Evolutionary conservation across 2,888 invertebrate species (phyloP).

Genomic region (Campoplex capitator): DNA sequence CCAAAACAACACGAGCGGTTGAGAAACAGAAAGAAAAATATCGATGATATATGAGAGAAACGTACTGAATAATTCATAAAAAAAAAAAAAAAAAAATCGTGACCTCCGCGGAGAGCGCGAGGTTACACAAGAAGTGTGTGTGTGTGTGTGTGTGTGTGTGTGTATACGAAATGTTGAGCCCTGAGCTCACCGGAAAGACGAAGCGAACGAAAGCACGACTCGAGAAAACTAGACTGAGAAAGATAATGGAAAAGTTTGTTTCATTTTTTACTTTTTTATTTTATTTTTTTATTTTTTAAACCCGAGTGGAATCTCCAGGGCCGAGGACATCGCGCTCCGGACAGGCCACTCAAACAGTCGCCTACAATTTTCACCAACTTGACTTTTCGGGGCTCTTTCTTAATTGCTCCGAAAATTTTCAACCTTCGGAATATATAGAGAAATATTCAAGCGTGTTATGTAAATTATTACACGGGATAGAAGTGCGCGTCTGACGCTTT

Average conservation of each 20-base stretch:
- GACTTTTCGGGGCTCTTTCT: slow-evolving; percentile 52
- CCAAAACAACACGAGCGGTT: not conserved
- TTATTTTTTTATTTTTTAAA: slow-evolving; percentile 13
- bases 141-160: too few species aligned
- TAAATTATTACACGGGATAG: slow-evolving; percentile 31
- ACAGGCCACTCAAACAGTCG: slow-evolving; percentile 31
- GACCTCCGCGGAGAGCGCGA: not conserved
- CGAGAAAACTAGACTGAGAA: not conserved
- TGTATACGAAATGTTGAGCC: not conserved
- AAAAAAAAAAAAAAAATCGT: not conserved
- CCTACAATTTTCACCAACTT: slow-evolving; percentile 56
- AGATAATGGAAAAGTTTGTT: not conserved
- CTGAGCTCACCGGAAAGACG: not conserved
- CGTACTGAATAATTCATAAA: slow-evolving; percentile 21
- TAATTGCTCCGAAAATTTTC: slow-evolving; percentile 53
- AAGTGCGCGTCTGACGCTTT: not conserved
- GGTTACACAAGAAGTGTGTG: not conserved
- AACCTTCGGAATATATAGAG: slow-evolving; percentile 48
- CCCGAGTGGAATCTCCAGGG: slow-evolving; percentile 41
- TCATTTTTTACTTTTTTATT: not conserved
- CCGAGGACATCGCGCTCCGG: slow-evolving; percentile 53
- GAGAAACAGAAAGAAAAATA: not conserved
- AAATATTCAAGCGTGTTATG: not conserved
- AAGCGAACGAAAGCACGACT: slow-evolving; percentile 4
- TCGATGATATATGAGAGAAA: not conserved